Evolutionary conservation across 2,797 vertebrate genomes (phyloP).

Genomic region (Clarias laeviceps): DNA sequence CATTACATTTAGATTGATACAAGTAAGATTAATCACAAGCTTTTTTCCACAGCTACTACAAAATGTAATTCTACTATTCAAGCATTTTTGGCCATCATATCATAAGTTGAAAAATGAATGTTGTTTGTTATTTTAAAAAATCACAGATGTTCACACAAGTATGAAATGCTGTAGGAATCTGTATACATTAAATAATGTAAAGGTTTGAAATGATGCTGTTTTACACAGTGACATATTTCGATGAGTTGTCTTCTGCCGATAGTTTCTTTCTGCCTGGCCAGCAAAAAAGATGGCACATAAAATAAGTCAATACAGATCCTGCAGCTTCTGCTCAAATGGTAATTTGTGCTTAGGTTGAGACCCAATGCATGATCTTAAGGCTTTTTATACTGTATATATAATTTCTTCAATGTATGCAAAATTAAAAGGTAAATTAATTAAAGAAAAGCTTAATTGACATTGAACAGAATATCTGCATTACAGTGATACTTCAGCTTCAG

Average conservation of each 20-base stretch:
- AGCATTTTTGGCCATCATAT: conserved; percentile 58
- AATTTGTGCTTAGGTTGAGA: conserved; percentile 81
- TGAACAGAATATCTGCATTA: conserved; percentile 57
- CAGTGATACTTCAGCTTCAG: conserved; percentile 69
- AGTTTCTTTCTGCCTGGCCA: conserved; percentile 62
- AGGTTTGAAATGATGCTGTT: conserved; percentile 66
- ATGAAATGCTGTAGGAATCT: conserved; percentile 55
- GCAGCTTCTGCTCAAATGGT: conserved; percentile 69
- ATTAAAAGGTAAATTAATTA: conserved; percentile 50
- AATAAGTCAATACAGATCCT: conserved; percentile 59
- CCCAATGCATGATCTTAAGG: conserved; percentile 77
- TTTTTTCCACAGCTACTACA: conserved; percentile 63
- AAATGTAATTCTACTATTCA: conserved; percentile 59
- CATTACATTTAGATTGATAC: conserved; percentile 68
- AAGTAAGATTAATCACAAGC: conserved; percentile 66
- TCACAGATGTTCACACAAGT: conserved; percentile 56
- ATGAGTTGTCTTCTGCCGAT: conserved; percentile 61
- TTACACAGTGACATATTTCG: conserved; percentile 74
- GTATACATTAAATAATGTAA: conserved; percentile 64
- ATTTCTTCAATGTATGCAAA: conserved; percentile 65
- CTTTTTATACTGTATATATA: conserved; percentile 77
- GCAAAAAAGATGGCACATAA: conserved; percentile 62
- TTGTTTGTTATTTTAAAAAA: conserved; percentile 53
- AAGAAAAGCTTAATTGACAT: conserved; percentile 22
- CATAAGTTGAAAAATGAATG: conserved; percentile 60